Evolutionary conservation across 2,888 invertebrate genomes (phyloP).

Genomic region (Agonopterix alstromeriana): DNA sequence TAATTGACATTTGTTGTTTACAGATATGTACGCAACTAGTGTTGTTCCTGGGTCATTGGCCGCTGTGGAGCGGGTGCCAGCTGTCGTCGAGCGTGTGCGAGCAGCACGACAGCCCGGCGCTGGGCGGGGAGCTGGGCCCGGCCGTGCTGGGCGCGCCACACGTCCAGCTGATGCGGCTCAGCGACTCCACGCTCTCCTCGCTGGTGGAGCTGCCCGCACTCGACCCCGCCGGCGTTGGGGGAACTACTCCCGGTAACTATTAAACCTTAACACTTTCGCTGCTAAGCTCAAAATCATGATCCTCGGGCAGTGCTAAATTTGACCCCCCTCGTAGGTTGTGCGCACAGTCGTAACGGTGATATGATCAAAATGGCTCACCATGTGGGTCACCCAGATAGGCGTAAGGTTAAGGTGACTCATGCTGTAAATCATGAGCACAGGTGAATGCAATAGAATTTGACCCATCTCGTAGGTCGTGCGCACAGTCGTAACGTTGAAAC

Average conservation of each 20-base stretch:
- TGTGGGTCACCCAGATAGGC: too few relatives aligned
- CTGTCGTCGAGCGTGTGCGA: conserved; percentile 94
- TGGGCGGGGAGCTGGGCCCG: conserved; percentile 84
- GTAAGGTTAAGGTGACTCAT: too few relatives aligned
- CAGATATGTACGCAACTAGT: conserved; percentile 91
- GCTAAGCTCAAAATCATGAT: too few relatives aligned
- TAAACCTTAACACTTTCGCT: too few relatives aligned
- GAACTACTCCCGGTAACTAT: conserved; percentile 30
- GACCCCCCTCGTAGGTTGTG: too few relatives aligned
- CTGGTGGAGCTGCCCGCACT: conserved; percentile 92
- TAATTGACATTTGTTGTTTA: neutral
- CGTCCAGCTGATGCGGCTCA: conserved; percentile 89
- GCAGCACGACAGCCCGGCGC: conserved; percentile 87
- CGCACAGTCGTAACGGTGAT: too few relatives aligned
- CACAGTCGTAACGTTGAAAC: too few relatives aligned
- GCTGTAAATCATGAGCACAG: too few relatives aligned
- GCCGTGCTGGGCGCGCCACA: conserved; percentile 91
- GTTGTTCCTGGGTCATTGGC: conserved; percentile 96
- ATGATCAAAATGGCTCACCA: too few relatives aligned
- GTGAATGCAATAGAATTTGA: too few relatives aligned
- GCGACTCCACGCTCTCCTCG: conserved; percentile 89
- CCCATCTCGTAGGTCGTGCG: too few relatives aligned
- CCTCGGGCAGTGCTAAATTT: too few relatives aligned
- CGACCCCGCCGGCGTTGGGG: conserved; percentile 74
- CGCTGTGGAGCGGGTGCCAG: conserved; percentile 92